phyloP scores from a whole-genome alignment of 1,140 invertebrate species.

The Leptinotarsa texana region DNA sequence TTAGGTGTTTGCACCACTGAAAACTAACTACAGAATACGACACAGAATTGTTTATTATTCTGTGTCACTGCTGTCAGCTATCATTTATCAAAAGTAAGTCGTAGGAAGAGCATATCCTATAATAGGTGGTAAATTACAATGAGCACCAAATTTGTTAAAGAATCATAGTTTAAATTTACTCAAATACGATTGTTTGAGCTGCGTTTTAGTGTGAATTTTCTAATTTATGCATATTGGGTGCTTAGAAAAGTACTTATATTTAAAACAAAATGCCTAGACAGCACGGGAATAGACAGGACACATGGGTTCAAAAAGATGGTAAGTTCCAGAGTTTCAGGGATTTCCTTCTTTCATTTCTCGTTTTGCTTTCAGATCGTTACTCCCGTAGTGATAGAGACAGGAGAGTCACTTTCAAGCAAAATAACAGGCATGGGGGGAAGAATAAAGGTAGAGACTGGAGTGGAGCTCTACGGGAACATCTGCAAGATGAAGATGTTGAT shows the following conservation, averaged over 20 bases:
- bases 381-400: conserved; percentile 24
- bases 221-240: too few relatives aligned
- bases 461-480: conserved; percentile 52
- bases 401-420: conserved; percentile 61
- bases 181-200: too few relatives aligned
- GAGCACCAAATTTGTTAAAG: too few relatives aligned
- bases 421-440: conserved; percentile 50
- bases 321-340: background rate
- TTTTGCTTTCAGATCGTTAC: conserved; percentile 8
- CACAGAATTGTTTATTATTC: too few relatives aligned
- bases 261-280: conserved; percentile 31
- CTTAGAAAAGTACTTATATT: background rate
- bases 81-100: too few relatives aligned
- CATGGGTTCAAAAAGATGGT: conserved; percentile 20
- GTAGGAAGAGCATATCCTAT: too few relatives aligned
- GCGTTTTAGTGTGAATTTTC: too few relatives aligned
- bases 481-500: conserved; percentile 64
- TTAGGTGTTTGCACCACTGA: too few relatives aligned
- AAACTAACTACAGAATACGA: too few relatives aligned
- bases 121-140: too few relatives aligned
- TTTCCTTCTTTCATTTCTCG: background rate
- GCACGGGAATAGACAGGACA: background rate
- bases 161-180: too few relatives aligned
- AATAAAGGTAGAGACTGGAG: conserved; percentile 57
- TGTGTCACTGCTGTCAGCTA: too few relatives aligned